Evolutionary conservation across 2,113 vertebrate genomes (phyloP), one percentile per base, ranked within the genome.

Genomic region (Ceyx melanurus): DNA sequence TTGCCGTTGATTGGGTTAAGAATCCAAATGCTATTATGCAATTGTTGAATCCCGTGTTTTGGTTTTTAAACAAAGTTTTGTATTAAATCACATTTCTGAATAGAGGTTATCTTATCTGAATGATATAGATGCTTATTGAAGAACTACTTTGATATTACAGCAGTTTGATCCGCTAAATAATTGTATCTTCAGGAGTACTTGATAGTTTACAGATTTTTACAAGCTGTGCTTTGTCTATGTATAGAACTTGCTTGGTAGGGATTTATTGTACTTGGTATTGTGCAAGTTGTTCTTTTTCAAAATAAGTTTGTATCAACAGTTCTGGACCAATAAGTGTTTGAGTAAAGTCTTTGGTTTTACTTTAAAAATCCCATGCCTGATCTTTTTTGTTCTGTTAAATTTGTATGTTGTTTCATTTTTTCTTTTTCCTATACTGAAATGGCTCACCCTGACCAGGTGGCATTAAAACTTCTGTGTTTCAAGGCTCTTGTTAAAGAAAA

Each of bases 301-400:
- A 92, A 60, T 8, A 70, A 28, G 71, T 96, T 87, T 80, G 50
- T 84, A 67, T 66, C 29, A 61, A 25, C 54, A 60, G 15, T 84
- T 91, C 67, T 79, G 89, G 78, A 93, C 82, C 86, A 92, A 6
- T n/a, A 78, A 25, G 28, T 76, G 60, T 91, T 82, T 84, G 43
- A 94, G 46, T 92, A 96, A 97, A 95, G 75, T 78, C 26, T 76
- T 43, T 50, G 46, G 4, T 95, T 95, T 95, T 79, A 40, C 48
- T 58, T 20, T 29, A 40, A 22, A 53, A 81, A 82, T 45, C 11
- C 15, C 61, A 70, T 76, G 26, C 31, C 31, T 93, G 11, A 28
- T 89, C 14, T 60, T 54, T 62, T 81, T 65, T 74, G 8, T 40
- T 86, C 50, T 57, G 31, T 43, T 77, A 33, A 29, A 46, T 82